A percentile compares a stretch with the other conserved stretches of the same genome.
phyloP scores from a whole-genome alignment of 2,113 vertebrate genomes.

The Vidua chalybeata region DNA sequence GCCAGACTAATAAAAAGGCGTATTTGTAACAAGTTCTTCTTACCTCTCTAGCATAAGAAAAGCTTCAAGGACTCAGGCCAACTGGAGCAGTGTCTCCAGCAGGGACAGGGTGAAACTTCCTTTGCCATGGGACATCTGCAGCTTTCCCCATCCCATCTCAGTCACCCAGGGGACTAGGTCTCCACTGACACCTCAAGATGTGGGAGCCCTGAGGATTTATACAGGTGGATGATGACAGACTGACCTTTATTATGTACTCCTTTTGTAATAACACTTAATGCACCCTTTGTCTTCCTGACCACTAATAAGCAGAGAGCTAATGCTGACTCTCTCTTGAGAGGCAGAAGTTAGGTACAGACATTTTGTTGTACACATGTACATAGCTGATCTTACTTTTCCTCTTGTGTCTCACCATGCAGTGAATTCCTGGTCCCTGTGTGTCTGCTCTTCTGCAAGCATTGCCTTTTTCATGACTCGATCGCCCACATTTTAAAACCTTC shows the following conservation, averaged over 20 bases:
- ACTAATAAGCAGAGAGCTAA: not conserved
- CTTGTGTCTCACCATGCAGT: not conserved
- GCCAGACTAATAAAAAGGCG: not conserved
- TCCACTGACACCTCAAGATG: not conserved
- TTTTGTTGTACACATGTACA: not conserved
- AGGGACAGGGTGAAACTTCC: not conserved
- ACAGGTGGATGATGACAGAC: not conserved
- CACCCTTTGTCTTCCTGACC: not conserved
- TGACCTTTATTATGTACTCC: not conserved
- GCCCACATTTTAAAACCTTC: not conserved
- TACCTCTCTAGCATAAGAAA: not conserved
- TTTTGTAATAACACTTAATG: not conserved
- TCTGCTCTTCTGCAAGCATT: not conserved
- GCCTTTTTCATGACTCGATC: not conserved
- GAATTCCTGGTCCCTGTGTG: not conserved
- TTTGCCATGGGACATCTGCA: not conserved
- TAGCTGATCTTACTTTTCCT: not conserved
- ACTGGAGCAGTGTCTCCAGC: fast-evolving
- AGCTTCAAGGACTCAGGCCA: not conserved
- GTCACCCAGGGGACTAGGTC: not conserved
- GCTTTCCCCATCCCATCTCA: not conserved
- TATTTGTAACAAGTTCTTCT: not conserved
- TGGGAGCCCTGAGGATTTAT: not conserved
- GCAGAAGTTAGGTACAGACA: not conserved
- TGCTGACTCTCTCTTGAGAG: not conserved